Conservation (phyloP, 2,797 vertebrate species). For the Periophthalmus magnuspinnatus region DNA sequence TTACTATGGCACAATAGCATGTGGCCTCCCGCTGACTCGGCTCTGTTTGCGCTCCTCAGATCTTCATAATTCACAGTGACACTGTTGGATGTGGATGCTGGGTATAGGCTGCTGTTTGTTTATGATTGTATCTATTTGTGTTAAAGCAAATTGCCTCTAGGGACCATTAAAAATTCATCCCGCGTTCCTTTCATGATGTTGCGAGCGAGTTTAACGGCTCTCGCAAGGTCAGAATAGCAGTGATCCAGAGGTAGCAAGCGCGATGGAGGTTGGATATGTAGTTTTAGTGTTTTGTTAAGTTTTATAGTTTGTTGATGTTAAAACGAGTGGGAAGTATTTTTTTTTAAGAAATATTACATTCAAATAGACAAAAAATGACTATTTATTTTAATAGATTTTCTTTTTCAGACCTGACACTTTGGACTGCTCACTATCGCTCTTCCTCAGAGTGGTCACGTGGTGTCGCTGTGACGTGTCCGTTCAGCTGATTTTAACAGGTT, state of each 20-base stretch:
- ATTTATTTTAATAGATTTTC: no score
- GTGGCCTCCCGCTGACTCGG: background rate
- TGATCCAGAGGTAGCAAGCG: background rate
- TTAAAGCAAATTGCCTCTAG: constrained; percentile 11
- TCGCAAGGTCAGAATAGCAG: background rate
- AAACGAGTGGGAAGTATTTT: background rate
- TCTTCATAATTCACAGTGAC: constrained; percentile 8
- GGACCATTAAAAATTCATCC: constrained; percentile 9
- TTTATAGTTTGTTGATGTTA: background rate
- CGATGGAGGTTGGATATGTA: constrained; percentile 6
- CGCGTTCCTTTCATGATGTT: background rate
- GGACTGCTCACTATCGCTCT: no score
- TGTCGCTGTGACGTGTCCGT: no score
- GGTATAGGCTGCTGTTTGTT: background rate
- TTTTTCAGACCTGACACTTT: no score
- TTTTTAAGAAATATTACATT: no score
- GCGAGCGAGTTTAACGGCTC: background rate
- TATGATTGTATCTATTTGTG: constrained; percentile 10
- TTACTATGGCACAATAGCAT: background rate
- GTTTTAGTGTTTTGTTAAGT: constrained; percentile 16
- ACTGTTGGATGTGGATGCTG: constrained; percentile 2
- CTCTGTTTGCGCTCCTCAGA: background rate
- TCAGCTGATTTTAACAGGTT: no score
- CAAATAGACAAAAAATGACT: no score
- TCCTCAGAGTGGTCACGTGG: no score